Conservation (phyloP, 2,888 invertebrate species). For the Pollenia griseotomentosa region DNA sequence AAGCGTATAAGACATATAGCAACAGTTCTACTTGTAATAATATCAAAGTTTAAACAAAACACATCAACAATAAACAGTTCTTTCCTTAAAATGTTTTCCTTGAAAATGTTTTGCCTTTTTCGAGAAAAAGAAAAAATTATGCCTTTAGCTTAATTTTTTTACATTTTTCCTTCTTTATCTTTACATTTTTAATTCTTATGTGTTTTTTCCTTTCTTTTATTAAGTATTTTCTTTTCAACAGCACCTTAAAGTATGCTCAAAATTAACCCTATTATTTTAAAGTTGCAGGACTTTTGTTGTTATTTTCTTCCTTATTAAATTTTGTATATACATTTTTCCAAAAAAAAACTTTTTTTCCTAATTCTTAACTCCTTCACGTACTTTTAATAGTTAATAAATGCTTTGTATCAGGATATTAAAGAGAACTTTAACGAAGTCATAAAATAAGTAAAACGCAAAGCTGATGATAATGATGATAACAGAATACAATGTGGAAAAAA, state of each 20-base stretch:
- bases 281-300: background rate
- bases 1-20: no score
- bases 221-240: background rate
- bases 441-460: constrained; percentile 4
- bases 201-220: background rate
- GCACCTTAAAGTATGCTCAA: constrained; percentile 34
- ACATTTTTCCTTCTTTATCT: background rate
- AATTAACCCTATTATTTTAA: constrained; percentile 15
- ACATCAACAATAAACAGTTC: no score
- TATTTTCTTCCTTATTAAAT: background rate
- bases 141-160: no score
- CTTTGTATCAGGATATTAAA: constrained; percentile 28
- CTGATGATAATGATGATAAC: background rate
- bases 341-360: constrained; percentile 32
- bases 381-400: constrained; percentile 49
- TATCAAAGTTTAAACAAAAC: no score
- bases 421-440: constrained; percentile 39
- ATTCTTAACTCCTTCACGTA: background rate
- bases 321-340: background rate
- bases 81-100: no score
- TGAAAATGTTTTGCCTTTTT: no score
- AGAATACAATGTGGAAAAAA: background rate
- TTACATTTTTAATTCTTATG: background rate
- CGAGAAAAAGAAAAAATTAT: no score
- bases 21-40: no score